A percentile compares a stretch with the other conserved stretches of the same genome.
These are phyloP conservation scores for Mimachlamys varia DNA, from an alignment of 2,888 invertebrate genomes.

Conservation along the genomic window DNA sequence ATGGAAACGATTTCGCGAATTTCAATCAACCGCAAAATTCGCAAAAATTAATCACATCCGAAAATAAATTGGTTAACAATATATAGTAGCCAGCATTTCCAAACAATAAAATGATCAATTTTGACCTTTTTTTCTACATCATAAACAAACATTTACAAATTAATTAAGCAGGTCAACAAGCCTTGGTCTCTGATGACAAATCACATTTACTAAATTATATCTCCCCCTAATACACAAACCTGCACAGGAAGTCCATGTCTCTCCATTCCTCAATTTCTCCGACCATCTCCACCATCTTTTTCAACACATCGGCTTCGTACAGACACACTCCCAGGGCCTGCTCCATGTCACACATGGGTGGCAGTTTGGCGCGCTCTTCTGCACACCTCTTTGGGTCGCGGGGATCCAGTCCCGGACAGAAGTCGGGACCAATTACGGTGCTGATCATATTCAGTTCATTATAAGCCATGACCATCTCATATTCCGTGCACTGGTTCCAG, in stretches of 20 bases:
- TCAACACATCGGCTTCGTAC: background rate
- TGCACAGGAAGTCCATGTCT: background rate
- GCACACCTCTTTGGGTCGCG: background rate
- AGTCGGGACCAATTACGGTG: background rate
- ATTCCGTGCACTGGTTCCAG: constrained; percentile 11
- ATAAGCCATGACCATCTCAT: background rate
- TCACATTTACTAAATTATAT: too few species aligned
- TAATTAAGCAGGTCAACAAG: too few species aligned
- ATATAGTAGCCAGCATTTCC: too few species aligned
- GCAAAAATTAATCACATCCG: too few species aligned
- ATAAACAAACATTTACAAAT: too few species aligned
- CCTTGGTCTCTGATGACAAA: too few species aligned
- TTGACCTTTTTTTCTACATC: too few species aligned
- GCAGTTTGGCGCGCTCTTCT: background rate
- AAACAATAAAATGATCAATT: too few species aligned
- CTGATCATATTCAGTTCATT: background rate
- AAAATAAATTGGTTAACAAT: too few species aligned
- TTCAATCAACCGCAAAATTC: too few species aligned
- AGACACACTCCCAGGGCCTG: background rate
- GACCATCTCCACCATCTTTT: background rate
- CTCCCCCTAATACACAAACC: background rate
- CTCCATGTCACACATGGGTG: background rate
- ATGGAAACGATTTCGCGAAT: too few species aligned
- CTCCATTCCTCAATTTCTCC: background rate
- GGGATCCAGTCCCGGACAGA: background rate